Evolutionary conservation across 2,888 invertebrate genomes (phyloP).

Genomic region (Orthonevra nobilis): DNA sequence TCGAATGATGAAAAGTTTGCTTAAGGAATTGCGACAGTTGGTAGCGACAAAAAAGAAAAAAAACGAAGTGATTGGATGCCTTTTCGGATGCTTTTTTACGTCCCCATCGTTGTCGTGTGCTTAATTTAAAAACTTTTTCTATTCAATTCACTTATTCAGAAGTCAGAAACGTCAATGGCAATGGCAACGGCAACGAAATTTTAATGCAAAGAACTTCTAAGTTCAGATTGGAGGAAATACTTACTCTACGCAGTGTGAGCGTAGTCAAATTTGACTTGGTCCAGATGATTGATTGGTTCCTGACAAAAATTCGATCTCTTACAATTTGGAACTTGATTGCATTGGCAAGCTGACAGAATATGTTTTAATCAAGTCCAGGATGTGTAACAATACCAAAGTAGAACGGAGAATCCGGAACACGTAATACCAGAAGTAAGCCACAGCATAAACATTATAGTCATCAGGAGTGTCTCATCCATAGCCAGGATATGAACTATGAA

Average conservation of each 20-base stretch:
- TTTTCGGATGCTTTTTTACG: conserved; percentile 38
- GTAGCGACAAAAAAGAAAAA: conserved; percentile 22
- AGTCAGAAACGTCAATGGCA: conserved; percentile 29
- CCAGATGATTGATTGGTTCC: conserved; percentile 55
- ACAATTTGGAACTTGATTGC: conserved; percentile 24
- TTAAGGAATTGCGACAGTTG: conserved; percentile 53
- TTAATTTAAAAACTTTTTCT: conserved; percentile 67
- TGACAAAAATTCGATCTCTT: conserved; percentile 15
- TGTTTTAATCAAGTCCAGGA: conserved; percentile 32
- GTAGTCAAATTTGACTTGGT: conserved; percentile 32
- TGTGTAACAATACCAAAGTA: conserved; percentile 19
- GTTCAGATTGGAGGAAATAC: conserved; percentile 39
- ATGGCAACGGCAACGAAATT: conserved; percentile 34
- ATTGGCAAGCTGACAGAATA: conserved; percentile 36
- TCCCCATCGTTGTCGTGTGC: conserved; percentile 33
- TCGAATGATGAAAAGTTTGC: conserved; percentile 52
- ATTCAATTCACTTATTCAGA: conserved; percentile 55
- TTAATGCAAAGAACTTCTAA: conserved; percentile 39
- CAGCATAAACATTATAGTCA: conserved; percentile 13
- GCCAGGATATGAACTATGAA: conserved; percentile 55
- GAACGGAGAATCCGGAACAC: conserved; percentile 7
- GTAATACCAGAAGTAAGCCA: conserved; percentile 20
- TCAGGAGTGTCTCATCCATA: conserved; percentile 43
- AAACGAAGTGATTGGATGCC: conserved; percentile 58
- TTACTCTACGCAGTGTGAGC: conserved; percentile 12